phyloP scores from a whole-genome alignment of 2,797 vertebrate genomes.

The Myotis pilosus region DNA sequence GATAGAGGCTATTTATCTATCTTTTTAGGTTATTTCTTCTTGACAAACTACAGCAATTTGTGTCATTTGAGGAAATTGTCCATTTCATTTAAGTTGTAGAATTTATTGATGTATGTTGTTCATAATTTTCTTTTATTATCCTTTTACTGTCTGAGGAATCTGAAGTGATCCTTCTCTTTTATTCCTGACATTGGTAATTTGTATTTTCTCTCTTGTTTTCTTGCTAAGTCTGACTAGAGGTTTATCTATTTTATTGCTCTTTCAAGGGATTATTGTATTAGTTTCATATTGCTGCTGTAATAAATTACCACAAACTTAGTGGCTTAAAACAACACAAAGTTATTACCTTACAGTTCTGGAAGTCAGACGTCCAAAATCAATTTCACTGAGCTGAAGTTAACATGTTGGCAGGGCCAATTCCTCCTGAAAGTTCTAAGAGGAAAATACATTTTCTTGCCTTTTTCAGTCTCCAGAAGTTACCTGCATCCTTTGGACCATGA shows the following conservation, averaged over 20 bases:
- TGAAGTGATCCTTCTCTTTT: background rate
- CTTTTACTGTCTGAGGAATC: background rate
- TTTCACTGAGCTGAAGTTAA: background rate
- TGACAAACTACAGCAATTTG: background rate
- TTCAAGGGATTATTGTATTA: background rate
- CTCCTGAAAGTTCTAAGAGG: background rate
- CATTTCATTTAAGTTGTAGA: conserved; percentile 1
- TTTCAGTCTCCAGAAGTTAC: background rate
- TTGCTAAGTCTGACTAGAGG: background rate
- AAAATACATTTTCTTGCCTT: background rate
- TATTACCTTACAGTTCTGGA: background rate
- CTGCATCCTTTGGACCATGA: background rate
- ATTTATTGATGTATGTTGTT: background rate
- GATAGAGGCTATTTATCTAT: background rate
- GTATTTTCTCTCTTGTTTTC: background rate
- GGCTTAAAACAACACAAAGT: background rate
- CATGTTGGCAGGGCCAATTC: background rate
- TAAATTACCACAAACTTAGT: background rate
- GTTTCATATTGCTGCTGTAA: background rate
- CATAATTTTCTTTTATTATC: background rate
- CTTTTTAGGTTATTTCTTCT: background rate
- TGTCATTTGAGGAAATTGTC: background rate
- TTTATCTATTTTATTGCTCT: background rate
- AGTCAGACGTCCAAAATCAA: background rate
- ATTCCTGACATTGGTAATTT: background rate